Base-by-base conservation (phyloP, 1,140 invertebrate species). In the Pygmarrhopalites habei region DNA sequence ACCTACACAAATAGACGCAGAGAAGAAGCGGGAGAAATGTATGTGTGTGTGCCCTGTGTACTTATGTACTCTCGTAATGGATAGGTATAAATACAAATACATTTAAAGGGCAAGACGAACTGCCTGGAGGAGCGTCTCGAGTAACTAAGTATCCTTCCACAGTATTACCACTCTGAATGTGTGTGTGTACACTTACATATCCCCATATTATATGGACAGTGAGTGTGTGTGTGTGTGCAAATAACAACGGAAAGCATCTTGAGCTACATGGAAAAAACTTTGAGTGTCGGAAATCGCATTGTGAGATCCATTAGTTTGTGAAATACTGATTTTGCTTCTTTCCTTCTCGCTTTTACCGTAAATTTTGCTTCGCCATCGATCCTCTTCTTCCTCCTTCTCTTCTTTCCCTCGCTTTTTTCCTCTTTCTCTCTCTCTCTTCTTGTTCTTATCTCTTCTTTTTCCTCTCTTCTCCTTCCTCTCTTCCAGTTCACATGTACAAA, bases 301-400 rank as follows among this genome's bases (percentile, higher is more conserved):
- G 59, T 60, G 35, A 30, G 47, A 51, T 25, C 59, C 59, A 60
- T 60, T 60, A 60, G 47, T 51, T 35, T 60, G 44, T 47, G 59
- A 60, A 60, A 60, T 60, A 60, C 59, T 60, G 59, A 60, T 60
- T 60, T 44, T 29, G 59, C 32, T 60, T 32, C 59, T 60, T 60
- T 60, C 47, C 41, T 19, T 29, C 17, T 28, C 57, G 17, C 57
- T 59, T 59, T 60, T 60, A 60, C 47, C 59, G 35, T 60, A 60
- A 60, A 60, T 60, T 60, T 60, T 30, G 15, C 41, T 51, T 60
- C 39, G 5, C 55, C 15, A 43, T 57, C 39, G n/a, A 57, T 30
- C 17, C 43, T 23, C 19, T 43, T 26, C 5, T 53, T 28, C 28
- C 21, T 53, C 12, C n/a, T 28, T 53, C 26, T 15, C 32, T 35